Percentiles rank a stretch among this genome's conserved stretches.
These are phyloP conservation scores for Neofelis nebulosa DNA, from an alignment of 2,113 vertebrate genomes.

Conservation along the genomic window DNA sequence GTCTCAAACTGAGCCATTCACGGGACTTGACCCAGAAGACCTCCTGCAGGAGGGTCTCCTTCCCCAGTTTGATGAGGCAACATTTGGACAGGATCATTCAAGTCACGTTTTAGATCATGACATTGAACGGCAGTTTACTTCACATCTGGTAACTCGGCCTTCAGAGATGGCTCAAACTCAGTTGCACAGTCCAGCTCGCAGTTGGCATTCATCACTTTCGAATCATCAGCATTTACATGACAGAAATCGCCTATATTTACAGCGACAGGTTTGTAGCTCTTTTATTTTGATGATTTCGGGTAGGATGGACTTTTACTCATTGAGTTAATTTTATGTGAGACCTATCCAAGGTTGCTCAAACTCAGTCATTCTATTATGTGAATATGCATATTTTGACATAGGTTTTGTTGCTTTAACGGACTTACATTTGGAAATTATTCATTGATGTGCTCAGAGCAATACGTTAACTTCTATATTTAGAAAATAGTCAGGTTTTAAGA, in stretches of 20 bases:
- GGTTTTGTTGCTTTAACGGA: slow-evolving; percentile 15
- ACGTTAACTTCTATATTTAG: slow-evolving; percentile 33
- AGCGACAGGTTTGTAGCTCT: slow-evolving; percentile 85
- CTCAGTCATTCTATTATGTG: neutral
- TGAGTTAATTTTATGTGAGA: slow-evolving; percentile 13
- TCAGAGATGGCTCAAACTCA: slow-evolving; percentile 78
- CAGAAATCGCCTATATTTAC: slow-evolving; percentile 75
- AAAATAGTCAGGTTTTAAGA: slow-evolving; percentile 38
- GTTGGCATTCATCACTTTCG: slow-evolving; percentile 84
- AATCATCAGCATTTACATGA: slow-evolving; percentile 83
- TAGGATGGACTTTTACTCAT: neutral
- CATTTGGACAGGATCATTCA: slow-evolving; percentile 90
- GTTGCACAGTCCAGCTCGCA: slow-evolving; percentile 80
- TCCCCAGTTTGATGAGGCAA: slow-evolving; percentile 92
- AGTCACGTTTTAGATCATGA: slow-evolving; percentile 86
- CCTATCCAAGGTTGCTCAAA: slow-evolving; percentile 26
- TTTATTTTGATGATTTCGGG: neutral
- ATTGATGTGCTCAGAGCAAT: slow-evolving; percentile 24
- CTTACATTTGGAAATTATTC: slow-evolving; percentile 36
- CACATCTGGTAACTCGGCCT: slow-evolving; percentile 77
- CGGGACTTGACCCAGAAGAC: slow-evolving; percentile 91
- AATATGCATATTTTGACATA: neutral
- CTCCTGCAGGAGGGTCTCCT: slow-evolving; percentile 94
- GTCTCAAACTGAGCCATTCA: slow-evolving; percentile 90
- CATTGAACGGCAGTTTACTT: slow-evolving; percentile 83